Conservation (phyloP, 2,888 invertebrate species). For the Creontiades dilutus region DNA sequence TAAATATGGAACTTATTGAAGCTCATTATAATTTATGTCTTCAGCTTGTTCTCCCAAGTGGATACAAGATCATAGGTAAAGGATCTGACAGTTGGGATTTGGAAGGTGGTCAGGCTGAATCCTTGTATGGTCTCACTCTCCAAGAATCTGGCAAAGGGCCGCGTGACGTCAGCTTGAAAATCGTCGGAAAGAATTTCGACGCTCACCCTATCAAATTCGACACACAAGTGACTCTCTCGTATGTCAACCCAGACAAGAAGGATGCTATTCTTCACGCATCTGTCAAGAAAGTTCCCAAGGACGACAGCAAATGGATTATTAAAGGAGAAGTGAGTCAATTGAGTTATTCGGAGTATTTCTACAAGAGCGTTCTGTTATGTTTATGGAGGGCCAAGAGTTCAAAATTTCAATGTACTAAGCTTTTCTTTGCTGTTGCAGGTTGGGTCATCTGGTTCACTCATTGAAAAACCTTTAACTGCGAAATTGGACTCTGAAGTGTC, state of each 20-base stretch:
- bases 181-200: constrained; percentile 77
- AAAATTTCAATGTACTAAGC: background rate
- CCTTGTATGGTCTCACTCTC: constrained; percentile 72
- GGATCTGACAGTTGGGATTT: constrained; percentile 77
- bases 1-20: too few species aligned
- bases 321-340: constrained; percentile 71
- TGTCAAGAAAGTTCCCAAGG: constrained; percentile 73
- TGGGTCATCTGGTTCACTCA: constrained; percentile 73
- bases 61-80: constrained; percentile 79
- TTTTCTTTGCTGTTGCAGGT: constrained; percentile 65
- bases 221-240: constrained; percentile 78
- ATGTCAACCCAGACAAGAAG: constrained; percentile 77
- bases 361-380: background rate
- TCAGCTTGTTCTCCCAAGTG: constrained; percentile 79
- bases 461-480: constrained; percentile 71
- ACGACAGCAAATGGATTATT: constrained; percentile 73
- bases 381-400: background rate
- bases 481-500: constrained; percentile 75
- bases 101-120: constrained; percentile 75
- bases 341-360: background rate
- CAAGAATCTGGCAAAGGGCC: constrained; percentile 72
- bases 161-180: constrained; percentile 73
- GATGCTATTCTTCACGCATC: constrained; percentile 77
- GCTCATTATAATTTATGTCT: background rate
- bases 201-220: constrained; percentile 79